Base-by-base conservation (phyloP, 2,113 vertebrate genomes). In the Cyanistes caeruleus region DNA sequence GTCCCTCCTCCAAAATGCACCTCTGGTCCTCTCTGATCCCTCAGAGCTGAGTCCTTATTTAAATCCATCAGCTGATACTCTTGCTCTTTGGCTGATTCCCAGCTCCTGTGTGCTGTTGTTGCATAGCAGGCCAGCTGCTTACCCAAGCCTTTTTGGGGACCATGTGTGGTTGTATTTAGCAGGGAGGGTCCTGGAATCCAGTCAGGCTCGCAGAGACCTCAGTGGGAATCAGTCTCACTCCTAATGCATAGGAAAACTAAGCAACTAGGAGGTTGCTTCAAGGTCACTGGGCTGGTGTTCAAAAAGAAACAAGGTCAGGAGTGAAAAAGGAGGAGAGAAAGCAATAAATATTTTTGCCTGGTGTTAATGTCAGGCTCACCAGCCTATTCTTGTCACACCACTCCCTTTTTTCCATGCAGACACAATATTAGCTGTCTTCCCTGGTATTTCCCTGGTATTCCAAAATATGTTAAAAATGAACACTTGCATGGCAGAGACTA, bases 361-460 rank as follows among this genome's bases (percentile, higher is more conserved):
- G 72, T 84, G 82, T 79, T 93, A 63, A 70, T 94, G 67, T 88
- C 63, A 7, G 75, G 27, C 63, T 86, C 68, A 60, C 20, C 92
- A 94, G 28, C 20, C 88, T 97, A 94, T 97, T 93, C 70, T 92
- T 90, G 56, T 94, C 85, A 51, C 22, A 8, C n/a, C 31, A 37
- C 14, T 75, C 82, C 30, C 20, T 69, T 95, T 95, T 96, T 96
- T 89, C 75, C 92, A 80, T 37, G 21, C 10, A 41, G 18, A 12
- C 52, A 92, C 44, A 78, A 87, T 69, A 84, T 95, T 94, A 92
- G 8, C 41, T 86, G 15, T 83, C 83, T 81, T 95, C 48, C 48
- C 67, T 92, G 86, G 72, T 92, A 96, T 97, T 94, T 92, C 43
- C 23, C 74, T 79, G 73, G 83, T 95, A 88, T 92, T 90, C 76